phyloP scores from a whole-genome alignment of 2,888 invertebrate genomes.

The Cylloceria caligata region DNA sequence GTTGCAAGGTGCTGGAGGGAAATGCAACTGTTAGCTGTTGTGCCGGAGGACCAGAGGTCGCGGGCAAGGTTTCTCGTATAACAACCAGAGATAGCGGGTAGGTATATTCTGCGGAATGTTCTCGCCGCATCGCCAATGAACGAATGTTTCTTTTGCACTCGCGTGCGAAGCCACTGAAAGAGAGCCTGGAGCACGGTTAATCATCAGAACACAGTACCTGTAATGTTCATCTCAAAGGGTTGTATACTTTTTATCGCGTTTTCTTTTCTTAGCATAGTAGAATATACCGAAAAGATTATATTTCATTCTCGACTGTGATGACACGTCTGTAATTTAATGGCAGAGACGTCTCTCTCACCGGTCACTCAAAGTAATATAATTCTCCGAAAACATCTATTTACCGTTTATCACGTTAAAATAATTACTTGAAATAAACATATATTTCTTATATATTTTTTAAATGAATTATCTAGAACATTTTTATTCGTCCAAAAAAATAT shows the following conservation, averaged over 20 bases:
- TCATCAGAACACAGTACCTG: constrained; percentile 30
- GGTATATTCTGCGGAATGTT: constrained; percentile 7
- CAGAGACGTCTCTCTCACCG: background rate
- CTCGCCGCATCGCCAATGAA: constrained; percentile 34
- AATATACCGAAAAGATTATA: background rate
- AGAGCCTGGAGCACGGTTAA: constrained; percentile 41
- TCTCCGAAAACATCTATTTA: background rate
- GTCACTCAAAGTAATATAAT: background rate
- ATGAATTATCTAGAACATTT: background rate
- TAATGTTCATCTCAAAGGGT: background rate
- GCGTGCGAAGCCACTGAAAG: constrained; percentile 23
- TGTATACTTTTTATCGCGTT: background rate
- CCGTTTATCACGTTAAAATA: background rate
- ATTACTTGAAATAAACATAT: background rate
- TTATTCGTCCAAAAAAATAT: too few species aligned
- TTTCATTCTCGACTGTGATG: background rate
- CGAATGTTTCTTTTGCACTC: constrained; percentile 32
- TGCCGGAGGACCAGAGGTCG: constrained; percentile 56
- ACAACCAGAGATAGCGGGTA: constrained; percentile 24
- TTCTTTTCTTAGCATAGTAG: background rate
- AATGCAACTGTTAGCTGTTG: constrained; percentile 51
- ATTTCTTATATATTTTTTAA: too few species aligned
- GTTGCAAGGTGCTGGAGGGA: constrained; percentile 47
- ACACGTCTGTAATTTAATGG: background rate
- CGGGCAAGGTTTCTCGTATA: constrained; percentile 43